Conservation (phyloP, 2,113 vertebrate species). For the Misgurnus anguillicaudatus region DNA sequence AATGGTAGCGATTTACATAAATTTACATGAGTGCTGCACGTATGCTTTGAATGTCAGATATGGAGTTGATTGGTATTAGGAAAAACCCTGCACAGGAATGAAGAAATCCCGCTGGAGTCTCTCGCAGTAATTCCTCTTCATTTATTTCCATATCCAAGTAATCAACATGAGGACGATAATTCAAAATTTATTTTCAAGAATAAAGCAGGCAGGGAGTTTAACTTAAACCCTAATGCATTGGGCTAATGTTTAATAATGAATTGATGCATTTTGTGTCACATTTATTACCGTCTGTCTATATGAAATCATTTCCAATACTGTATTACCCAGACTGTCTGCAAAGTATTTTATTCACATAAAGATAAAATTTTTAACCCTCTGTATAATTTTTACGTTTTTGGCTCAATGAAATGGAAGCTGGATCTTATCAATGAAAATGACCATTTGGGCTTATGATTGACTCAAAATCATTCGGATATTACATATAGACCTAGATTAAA, state of each 20-base stretch:
- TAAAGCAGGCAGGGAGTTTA: not conserved
- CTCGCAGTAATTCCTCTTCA: slow-evolving; percentile 18
- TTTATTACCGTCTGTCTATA: not conserved
- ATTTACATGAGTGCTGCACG: slow-evolving; percentile 42
- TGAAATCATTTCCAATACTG: not conserved
- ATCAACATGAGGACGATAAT: slow-evolving; percentile 16
- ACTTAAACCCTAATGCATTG: not conserved
- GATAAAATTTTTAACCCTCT: not conserved
- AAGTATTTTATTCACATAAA: not conserved
- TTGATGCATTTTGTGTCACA: not conserved
- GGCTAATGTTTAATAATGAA: not conserved
- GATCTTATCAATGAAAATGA: not conserved
- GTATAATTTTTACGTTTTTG: no score
- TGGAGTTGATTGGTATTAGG: slow-evolving; percentile 8
- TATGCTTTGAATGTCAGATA: not conserved
- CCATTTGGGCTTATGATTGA: no score
- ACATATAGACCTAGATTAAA: not conserved
- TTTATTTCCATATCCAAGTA: slow-evolving; percentile 12
- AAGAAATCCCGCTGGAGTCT: not conserved
- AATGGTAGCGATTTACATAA: slow-evolving; percentile 47
- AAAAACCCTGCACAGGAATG: not conserved
- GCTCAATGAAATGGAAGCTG: not conserved
- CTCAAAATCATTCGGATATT: no score
- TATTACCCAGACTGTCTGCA: not conserved
- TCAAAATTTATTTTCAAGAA: not conserved